phyloP scores from a whole-genome alignment of 2,888 invertebrate species.

The Aspidiotus destructor region DNA sequence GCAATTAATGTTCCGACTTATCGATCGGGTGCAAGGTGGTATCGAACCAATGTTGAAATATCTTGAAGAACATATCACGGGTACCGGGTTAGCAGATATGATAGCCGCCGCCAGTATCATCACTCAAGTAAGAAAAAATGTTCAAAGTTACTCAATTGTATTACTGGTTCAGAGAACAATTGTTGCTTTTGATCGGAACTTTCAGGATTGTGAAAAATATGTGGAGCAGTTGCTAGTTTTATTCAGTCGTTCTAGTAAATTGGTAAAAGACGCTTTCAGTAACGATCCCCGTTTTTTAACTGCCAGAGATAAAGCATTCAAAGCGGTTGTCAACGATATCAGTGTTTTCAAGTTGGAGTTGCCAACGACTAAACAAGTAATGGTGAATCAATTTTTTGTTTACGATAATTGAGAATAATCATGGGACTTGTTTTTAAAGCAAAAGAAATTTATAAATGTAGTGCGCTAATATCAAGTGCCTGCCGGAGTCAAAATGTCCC shows the following conservation, averaged over 20 bases:
- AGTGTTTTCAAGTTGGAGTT: constrained; percentile 64
- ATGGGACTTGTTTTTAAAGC: background rate
- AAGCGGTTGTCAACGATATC: constrained; percentile 94
- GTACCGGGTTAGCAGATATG: constrained; percentile 93
- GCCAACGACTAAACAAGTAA: constrained; percentile 47
- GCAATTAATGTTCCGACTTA: constrained; percentile 57
- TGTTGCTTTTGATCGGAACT: background rate
- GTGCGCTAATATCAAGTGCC: constrained; percentile 41
- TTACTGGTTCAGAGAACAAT: background rate
- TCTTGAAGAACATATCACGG: constrained; percentile 85
- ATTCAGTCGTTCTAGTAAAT: constrained; percentile 80
- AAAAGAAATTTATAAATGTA: constrained; percentile 34
- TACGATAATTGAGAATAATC: background rate
- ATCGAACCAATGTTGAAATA: constrained; percentile 84
- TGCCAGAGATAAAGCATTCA: constrained; percentile 94
- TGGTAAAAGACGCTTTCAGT: constrained; percentile 88
- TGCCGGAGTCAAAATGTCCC: constrained; percentile 94
- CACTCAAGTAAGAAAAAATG: constrained; percentile 59
- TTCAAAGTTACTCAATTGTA: background rate
- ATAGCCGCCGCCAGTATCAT: constrained; percentile 90
- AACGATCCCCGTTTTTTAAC: constrained; percentile 97
- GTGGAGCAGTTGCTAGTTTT: constrained; percentile 87
- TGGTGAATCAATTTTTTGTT: constrained; percentile 31
- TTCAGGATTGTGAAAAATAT: constrained; percentile 90
- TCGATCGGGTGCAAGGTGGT: constrained; percentile 83